Evolutionary conservation across 2,113 vertebrate species (phyloP), one percentile per base, ranked within the genome.

Genomic region (Tachycineta bicolor): DNA sequence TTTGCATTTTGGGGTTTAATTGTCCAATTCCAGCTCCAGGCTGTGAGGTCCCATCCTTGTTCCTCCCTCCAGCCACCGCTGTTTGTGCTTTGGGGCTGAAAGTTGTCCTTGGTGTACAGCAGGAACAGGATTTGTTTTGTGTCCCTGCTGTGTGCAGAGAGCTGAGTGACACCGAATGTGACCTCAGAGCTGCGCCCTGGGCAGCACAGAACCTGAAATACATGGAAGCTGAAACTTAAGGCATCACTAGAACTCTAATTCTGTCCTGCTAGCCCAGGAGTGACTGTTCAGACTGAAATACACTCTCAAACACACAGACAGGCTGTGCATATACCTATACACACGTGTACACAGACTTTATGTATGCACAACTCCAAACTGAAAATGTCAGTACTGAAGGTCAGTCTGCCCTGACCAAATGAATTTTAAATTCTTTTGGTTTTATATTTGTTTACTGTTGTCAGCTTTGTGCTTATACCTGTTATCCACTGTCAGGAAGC

Each of bases 271-370:
- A 46, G 59, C 15, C 18, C 15, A 29, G 50, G 21, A 28, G 34
- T 8, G 16, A 10, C 34, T 25, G 5, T 4, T 8, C 5, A 12
- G 76, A 1, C 58, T 37, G 10, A 65, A 65, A 46, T 3, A 14
- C 12, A 6, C 24, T 31, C 76, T 44, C 34, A 22, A 7, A 43
- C 15, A 19, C 4, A 2, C 2, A 0, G 0, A 5, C 4, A 10
- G 12, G 11, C 26, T 9, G 6, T 53, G 37, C 62, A 23, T 34
- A 0, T 5, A 0, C 23, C 17, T 37, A 2, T 3, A 26, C 37
- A 25, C 34, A 34, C 11, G 1, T 1, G 11, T 12, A 1, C 5
- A 4, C 23, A 22, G 9, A 2, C 17, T 74, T 75, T 23, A 1
- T 2, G 53, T 37, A 9, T 37, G 37, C 37, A 10, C 34, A 73